Conservation (phyloP, 2,113 vertebrate genomes). For the Passer domesticus region DNA sequence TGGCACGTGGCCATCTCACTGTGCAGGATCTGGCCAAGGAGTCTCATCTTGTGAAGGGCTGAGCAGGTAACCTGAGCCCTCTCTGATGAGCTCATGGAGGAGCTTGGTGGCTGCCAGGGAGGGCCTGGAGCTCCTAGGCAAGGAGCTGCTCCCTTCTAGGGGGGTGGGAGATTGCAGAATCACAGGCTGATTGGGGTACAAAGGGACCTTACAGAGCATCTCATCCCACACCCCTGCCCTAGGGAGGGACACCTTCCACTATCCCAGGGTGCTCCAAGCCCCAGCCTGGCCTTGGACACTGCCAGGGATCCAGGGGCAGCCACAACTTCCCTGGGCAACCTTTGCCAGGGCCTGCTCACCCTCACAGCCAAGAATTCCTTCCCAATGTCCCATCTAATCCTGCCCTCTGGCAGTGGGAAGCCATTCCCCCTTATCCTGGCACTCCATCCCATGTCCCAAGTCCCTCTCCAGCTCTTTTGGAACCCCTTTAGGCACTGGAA, state of each 20-base stretch:
- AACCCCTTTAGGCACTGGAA: neutral
- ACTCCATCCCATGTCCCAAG: accelerated
- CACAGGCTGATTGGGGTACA: neutral
- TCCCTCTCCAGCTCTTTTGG: neutral
- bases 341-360: accelerated
- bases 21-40: neutral
- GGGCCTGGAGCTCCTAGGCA: neutral
- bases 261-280: neutral
- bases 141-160: neutral
- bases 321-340: too few species aligned
- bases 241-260: neutral
- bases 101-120: neutral
- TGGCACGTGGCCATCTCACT: neutral
- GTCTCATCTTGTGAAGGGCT: neutral
- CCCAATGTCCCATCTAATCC: too few species aligned
- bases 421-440: neutral
- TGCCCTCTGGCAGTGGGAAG: neutral
- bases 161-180: neutral
- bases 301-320: too few species aligned
- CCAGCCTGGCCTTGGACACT: neutral
- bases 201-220: neutral
- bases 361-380: accelerated
- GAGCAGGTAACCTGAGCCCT: neutral
- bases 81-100: neutral
- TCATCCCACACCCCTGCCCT: neutral